Conservation (phyloP, 1,140 invertebrate genomes). For the Drosophila asahinai region DNA sequence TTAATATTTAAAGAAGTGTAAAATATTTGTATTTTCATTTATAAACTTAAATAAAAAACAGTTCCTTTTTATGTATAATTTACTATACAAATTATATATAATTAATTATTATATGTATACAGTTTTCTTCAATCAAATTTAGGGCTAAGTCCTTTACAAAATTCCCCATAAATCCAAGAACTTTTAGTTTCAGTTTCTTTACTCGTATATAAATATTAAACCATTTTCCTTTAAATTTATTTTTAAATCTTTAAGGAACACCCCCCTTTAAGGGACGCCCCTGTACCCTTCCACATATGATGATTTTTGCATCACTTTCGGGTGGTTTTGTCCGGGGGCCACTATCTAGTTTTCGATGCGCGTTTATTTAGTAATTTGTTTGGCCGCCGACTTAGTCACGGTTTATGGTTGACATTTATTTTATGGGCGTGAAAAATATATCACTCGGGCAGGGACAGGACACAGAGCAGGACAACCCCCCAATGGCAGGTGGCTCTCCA, state of each 20-base stretch:
- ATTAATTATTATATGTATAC: too few relatives aligned
- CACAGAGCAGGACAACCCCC: not conserved
- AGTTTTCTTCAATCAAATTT: too few relatives aligned
- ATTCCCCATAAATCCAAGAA: too few relatives aligned
- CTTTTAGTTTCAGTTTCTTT: too few relatives aligned
- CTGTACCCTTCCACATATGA: conserved; percentile 13
- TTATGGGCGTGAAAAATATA: conserved; percentile 82
- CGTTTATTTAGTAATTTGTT: conserved; percentile 82
- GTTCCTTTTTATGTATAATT: too few relatives aligned
- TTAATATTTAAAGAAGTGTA: too few relatives aligned
- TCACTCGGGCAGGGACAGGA: conserved; percentile 30
- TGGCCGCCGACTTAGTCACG: conserved; percentile 70
- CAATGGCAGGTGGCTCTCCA: conserved; percentile 53
- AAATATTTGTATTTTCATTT: too few relatives aligned
- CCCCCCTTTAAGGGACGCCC: not conserved
- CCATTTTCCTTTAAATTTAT: not conserved
- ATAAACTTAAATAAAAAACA: too few relatives aligned
- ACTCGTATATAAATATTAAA: too few relatives aligned
- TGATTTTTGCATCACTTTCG: conserved; percentile 25
- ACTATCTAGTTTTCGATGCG: conserved; percentile 38
- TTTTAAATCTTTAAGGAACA: not conserved
- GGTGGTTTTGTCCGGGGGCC: conserved; percentile 18
- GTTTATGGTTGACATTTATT: conserved; percentile 81
- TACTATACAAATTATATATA: too few relatives aligned
- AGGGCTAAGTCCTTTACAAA: too few relatives aligned